phyloP scores from a whole-genome alignment of 2,797 vertebrate genomes.

The Poecile montanus region DNA sequence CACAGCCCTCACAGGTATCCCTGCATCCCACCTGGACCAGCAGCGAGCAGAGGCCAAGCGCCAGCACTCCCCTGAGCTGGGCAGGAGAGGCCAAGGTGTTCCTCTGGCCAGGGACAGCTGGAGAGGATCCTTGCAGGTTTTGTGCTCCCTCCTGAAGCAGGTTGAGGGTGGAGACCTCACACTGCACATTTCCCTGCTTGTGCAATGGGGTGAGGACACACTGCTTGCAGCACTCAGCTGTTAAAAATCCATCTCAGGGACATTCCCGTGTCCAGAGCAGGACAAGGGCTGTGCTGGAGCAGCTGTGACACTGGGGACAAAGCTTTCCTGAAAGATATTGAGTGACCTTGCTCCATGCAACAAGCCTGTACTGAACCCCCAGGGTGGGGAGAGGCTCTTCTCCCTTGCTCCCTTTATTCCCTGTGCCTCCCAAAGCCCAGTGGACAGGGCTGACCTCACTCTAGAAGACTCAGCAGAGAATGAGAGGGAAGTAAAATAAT shows the following conservation, averaged over 20 bases:
- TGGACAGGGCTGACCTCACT: background rate
- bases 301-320: background rate
- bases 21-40: background rate
- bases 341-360: background rate
- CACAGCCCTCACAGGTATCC: rapidly evolving
- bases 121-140: background rate
- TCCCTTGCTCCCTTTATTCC: background rate
- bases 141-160: background rate
- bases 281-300: background rate
- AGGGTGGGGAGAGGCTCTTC: background rate
- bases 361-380: background rate
- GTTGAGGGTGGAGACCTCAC: background rate
- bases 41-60: background rate
- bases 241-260: background rate
- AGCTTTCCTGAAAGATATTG: background rate
- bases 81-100: background rate
- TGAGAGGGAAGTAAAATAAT: background rate
- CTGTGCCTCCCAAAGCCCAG: background rate
- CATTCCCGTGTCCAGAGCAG: background rate
- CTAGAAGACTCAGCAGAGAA: background rate
- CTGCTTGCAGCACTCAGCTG: background rate
- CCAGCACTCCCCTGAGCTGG: background rate
- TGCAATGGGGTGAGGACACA: background rate
- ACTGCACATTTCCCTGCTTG: background rate
- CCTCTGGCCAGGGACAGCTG: background rate